Evolutionary conservation across 2,113 vertebrate genomes (phyloP).

Genomic region (human): DNA sequence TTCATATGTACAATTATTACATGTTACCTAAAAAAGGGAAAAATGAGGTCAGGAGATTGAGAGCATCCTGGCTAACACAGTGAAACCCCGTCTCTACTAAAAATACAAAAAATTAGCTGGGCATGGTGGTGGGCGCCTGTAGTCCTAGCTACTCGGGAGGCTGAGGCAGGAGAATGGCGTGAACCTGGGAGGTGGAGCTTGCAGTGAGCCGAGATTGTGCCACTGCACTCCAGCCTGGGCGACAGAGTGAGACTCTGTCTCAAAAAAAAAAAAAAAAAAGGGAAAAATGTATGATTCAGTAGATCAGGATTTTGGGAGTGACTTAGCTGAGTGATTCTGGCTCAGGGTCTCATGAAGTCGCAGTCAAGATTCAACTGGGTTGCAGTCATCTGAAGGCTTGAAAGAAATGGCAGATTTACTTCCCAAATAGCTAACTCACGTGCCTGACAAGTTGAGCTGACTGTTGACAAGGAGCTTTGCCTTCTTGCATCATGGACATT

Average conservation of each 20-base stretch:
- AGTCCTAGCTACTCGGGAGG: too few relatives aligned
- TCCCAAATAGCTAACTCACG: background rate
- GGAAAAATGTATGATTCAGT: background rate
- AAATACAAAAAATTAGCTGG: too few relatives aligned
- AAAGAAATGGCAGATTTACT: background rate
- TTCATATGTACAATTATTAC: background rate
- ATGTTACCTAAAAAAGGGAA: background rate
- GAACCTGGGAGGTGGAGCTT: too few relatives aligned
- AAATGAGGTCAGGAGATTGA: too few relatives aligned
- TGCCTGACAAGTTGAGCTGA: background rate
- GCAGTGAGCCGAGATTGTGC: too few relatives aligned
- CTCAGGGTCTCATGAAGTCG: background rate
- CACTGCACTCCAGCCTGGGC: too few relatives aligned
- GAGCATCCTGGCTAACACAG: too few relatives aligned
- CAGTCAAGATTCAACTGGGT: background rate
- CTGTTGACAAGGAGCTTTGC: background rate
- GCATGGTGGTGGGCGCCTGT: too few relatives aligned
- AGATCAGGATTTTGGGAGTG: background rate
- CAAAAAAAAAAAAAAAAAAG: background rate
- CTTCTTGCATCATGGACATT: background rate
- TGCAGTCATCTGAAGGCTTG: background rate
- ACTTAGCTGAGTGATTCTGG: background rate
- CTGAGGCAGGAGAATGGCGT: too few relatives aligned
- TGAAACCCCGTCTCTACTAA: too few relatives aligned
- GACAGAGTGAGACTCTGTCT: too few relatives aligned